Conservation (phyloP, 2,888 invertebrate genomes). For the Caenorhabditis zanzibari region DNA sequence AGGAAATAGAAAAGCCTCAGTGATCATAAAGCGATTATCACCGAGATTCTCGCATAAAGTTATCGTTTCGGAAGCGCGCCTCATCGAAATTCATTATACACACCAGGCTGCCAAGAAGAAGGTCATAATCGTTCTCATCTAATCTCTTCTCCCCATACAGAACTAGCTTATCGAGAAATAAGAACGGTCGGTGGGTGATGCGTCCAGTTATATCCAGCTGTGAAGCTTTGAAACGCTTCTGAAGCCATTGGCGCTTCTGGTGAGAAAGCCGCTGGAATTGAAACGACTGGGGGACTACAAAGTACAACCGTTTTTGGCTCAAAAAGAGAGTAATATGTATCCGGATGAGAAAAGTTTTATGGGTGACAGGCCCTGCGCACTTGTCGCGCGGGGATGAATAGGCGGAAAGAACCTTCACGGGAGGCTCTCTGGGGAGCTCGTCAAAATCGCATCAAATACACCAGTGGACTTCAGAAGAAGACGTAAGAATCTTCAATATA, state of each 20-base stretch:
- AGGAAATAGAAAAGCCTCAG: too few species aligned
- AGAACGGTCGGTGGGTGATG: constrained; percentile 15
- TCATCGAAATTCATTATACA: not conserved
- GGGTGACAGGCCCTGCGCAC: constrained; percentile 36
- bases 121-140: constrained; percentile 59
- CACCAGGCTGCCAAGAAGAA: constrained; percentile 1
- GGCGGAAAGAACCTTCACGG: constrained; percentile 47
- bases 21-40: not conserved
- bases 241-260: not conserved
- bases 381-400: constrained; percentile 43
- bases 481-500: not conserved
- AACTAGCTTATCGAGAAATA: constrained; percentile 53
- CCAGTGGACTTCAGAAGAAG: constrained; percentile 4
- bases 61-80: constrained; percentile 20
- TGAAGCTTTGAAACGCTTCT: constrained; percentile 6
- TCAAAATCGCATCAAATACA: constrained; percentile 56
- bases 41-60: constrained; percentile 32
- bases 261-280: not conserved
- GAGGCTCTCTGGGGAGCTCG: constrained; percentile 49
- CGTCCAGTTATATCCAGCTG: constrained; percentile 21
- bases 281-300: not conserved
- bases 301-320: constrained; percentile 5
- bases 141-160: constrained; percentile 48
- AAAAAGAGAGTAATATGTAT: not conserved
- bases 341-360: constrained; percentile 15